These are phyloP conservation scores for Helicolenus hilgendorfi DNA, from an alignment of 2,797 vertebrate species.

Conservation along the genomic window DNA sequence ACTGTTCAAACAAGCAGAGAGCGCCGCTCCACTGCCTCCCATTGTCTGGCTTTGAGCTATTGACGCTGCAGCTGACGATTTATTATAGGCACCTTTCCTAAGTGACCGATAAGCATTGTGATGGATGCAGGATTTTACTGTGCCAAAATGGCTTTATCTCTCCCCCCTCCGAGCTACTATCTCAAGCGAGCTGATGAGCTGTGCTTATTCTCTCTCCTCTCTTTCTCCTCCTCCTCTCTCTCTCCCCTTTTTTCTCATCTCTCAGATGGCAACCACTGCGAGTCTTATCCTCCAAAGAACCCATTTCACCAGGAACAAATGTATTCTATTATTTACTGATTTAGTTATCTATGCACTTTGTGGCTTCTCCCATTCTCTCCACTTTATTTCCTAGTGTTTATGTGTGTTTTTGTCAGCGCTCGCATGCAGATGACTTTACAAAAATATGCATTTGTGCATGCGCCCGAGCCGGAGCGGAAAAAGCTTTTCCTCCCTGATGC, in stretches of 20 bases:
- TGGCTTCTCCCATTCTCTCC: conserved; percentile 10
- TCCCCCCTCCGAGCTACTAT: conserved; percentile 76
- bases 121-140: conserved; percentile 85
- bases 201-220: conserved; percentile 56
- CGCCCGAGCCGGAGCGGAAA: neutral
- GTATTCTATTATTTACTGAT: conserved; percentile 75
- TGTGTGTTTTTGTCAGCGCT: conserved; percentile 17
- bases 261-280: conserved; percentile 52
- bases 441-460: conserved; percentile 14
- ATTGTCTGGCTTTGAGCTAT: conserved; percentile 81
- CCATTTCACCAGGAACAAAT: conserved; percentile 73
- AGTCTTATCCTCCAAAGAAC: conserved; percentile 54
- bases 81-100: conserved; percentile 87
- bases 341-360: conserved; percentile 66
- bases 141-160: conserved; percentile 88
- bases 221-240: conserved; percentile 1
- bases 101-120: conserved; percentile 87
- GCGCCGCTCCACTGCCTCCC: conserved; percentile 69
- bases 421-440: conserved; percentile 12
- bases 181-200: conserved; percentile 79
- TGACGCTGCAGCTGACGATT: conserved; percentile 77
- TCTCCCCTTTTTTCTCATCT: conserved; percentile 10
- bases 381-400: conserved; percentile 28
- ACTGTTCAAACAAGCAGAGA: conserved; percentile 85
- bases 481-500: conserved; percentile 17